Evolutionary conservation across 1,140 invertebrate genomes (phyloP).

Genomic region (Caenorhabditis tropicalis): DNA sequence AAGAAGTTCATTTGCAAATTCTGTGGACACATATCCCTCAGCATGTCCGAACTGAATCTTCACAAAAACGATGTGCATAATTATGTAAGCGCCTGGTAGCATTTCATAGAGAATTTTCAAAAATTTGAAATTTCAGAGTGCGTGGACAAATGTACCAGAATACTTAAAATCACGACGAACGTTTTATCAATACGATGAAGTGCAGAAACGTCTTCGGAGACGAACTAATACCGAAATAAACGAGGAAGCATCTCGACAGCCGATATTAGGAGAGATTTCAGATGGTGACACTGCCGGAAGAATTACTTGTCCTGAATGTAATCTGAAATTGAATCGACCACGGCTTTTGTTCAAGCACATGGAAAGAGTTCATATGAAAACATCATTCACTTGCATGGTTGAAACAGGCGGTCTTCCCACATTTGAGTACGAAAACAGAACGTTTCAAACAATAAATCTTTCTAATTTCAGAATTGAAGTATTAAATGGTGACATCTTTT

Average conservation of each 20-base stretch:
- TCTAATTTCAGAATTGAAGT: slow-evolving; percentile 48
- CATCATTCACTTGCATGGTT: slow-evolving; percentile 39
- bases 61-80: slow-evolving; percentile 58
- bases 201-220: neutral
- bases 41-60: slow-evolving; percentile 58
- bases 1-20: slow-evolving; percentile 60
- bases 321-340: slow-evolving; percentile 50
- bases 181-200: slow-evolving; percentile 21
- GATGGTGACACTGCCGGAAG: slow-evolving; percentile 27
- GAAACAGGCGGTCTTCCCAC: slow-evolving; percentile 48
- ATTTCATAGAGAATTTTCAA: neutral
- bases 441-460: neutral
- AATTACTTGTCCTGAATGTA: slow-evolving; percentile 52
- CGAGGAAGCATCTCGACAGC: neutral
- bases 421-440: neutral
- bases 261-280: neutral
- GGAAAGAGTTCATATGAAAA: slow-evolving; percentile 55
- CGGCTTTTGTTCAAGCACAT: slow-evolving; percentile 56
- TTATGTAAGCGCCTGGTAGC: neutral
- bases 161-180: neutral
- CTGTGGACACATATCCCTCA: slow-evolving; percentile 53
- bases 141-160: neutral
- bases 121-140: neutral
- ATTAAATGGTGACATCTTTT: slow-evolving; percentile 24
- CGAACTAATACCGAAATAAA: slow-evolving; percentile 1